A percentile compares a stretch with the other conserved stretches of the same genome.
Conservation (phyloP, 2,888 invertebrate genomes). For the Microctonus brassicae region DNA sequence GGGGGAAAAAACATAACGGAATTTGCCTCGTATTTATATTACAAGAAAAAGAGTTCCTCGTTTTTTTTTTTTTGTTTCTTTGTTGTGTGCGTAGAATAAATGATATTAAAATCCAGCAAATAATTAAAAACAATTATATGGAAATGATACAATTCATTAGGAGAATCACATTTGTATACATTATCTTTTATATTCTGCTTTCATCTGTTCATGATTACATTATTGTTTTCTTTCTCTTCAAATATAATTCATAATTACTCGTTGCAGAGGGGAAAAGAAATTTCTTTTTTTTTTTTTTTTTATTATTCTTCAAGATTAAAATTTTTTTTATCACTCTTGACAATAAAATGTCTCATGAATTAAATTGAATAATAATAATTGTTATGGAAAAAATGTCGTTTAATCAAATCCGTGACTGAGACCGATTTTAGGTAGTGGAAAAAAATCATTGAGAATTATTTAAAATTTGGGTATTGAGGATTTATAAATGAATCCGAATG, state of each 20-base stretch:
- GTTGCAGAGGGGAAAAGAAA: too few relatives aligned
- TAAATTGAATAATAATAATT: neutral
- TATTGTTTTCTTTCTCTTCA: neutral
- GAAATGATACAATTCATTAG: neutral
- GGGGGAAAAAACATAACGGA: neutral
- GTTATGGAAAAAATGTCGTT: neutral
- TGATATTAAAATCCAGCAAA: neutral
- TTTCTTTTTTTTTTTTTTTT: neutral
- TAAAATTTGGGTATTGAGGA: neutral
- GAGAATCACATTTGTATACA: neutral
- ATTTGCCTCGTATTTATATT: neutral
- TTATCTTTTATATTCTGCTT: neutral
- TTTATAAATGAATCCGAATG: conserved; percentile 4
- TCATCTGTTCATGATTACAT: neutral
- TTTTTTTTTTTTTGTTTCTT: neutral
- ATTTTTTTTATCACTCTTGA: neutral
- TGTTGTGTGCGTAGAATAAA: neutral
- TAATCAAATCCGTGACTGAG: neutral
- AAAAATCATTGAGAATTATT: neutral
- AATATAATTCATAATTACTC: neutral
- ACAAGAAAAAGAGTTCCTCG: neutral
- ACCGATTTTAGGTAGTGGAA: neutral
- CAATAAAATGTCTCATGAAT: neutral
- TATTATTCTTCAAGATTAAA: neutral
- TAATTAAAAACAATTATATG: neutral